Evolutionary conservation across 2,113 vertebrate genomes (phyloP).

Genomic region (Callithrix jacchus): DNA sequence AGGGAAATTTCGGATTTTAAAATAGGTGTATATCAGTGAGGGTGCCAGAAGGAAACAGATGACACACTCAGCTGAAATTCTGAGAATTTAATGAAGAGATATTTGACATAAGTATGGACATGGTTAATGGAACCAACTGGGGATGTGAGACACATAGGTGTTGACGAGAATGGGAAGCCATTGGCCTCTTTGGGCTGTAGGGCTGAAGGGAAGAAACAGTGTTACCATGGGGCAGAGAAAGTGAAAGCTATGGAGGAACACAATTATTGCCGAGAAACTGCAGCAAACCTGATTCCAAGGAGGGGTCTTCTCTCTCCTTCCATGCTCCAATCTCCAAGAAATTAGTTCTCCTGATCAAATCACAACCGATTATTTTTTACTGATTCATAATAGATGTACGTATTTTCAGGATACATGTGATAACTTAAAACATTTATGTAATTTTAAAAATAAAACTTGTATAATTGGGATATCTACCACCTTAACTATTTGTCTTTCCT

Average conservation of each 20-base stretch:
- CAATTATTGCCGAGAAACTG: rapidly evolving
- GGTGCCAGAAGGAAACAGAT: neutral
- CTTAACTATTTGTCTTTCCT: neutral
- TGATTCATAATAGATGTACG: neutral
- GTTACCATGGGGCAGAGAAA: neutral
- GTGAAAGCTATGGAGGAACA: neutral
- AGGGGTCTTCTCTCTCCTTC: too few species aligned
- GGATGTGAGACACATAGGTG: neutral
- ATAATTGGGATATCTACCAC: neutral
- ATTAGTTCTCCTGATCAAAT: neutral
- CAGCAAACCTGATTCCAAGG: neutral
- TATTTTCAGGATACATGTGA: neutral
- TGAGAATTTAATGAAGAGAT: neutral
- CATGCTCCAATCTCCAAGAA: neutral
- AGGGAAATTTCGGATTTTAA: neutral
- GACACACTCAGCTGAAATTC: neutral
- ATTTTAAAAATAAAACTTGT: neutral
- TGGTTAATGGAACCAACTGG: neutral
- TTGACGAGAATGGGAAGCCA: neutral
- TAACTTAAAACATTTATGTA: neutral
- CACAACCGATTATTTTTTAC: neutral
- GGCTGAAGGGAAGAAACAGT: neutral
- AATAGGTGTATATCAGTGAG: neutral
- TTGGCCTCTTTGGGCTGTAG: neutral
- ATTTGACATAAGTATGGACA: neutral